Base-by-base conservation (phyloP, 2,888 invertebrate genomes). In the Mythimna pallens region DNA sequence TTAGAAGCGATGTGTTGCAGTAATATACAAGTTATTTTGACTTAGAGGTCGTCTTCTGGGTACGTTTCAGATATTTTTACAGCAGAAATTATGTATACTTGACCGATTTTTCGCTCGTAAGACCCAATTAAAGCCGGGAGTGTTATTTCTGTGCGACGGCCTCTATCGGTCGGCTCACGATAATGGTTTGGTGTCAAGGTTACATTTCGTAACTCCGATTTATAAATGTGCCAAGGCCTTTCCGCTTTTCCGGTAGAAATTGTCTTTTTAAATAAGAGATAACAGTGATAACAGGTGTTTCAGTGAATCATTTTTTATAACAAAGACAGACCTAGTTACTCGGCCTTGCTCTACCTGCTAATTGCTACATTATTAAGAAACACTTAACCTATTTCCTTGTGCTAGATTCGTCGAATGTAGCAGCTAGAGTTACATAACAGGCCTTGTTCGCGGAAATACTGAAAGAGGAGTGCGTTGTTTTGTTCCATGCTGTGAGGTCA, bases 131-230 rank as follows among this genome's bases (percentile, higher is more conserved):
- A 93, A 88, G 86, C 71, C 88, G 89, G 91, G 86, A 88, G 75
- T 70, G 90, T 92, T 96, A 96, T 96, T 96, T 95, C 86, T 89
- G 93, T 70, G 34, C 72, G 90, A 88, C 92, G 94, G 92, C 95
- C 95, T 95, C 94, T 94, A 89, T 91, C 93, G 91, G 93, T 91
- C 92, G 92, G 82, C 81, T 90, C 89, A 91, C 93, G 95, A 95
- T 96, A 95, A 94, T 91, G 89, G 89, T 95, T 93, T 94, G 92
- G 94, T 96, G 96, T 96, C 96, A 96, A 96, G 96, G 96, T 91
- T 90, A 73, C 57, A 87, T 95, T 92, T 93, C 93, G 94, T 96
- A 95, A 95, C 91, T 85, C 84, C 76, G 79, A 52, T 84, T 84
- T 81, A 81, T 87, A 95, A 89, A 92, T 89, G 90, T 95, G 95